phyloP scores from a whole-genome alignment of 2,888 invertebrate species.

The Xanthorhoe spadicearia region DNA sequence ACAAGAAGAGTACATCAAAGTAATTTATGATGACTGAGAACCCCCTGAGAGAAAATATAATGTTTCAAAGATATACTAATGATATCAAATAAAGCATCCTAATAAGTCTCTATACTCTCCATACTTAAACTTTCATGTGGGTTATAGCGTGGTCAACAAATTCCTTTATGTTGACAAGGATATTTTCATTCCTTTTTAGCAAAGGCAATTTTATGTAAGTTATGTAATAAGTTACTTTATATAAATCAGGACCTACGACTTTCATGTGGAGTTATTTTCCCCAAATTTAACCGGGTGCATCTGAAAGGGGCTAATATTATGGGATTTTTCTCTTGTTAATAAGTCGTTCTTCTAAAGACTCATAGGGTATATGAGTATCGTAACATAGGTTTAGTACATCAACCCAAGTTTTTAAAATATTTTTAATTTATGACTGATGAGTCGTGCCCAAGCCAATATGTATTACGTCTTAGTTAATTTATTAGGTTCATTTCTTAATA shows the following conservation, averaged over 20 bases:
- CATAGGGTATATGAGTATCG: too few relatives aligned
- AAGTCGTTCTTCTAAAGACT: background rate
- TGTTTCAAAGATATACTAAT: background rate
- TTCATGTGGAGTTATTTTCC: background rate
- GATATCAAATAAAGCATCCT: background rate
- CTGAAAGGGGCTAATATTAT: background rate
- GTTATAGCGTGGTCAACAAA: background rate
- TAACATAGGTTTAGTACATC: too few relatives aligned
- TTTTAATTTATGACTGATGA: too few relatives aligned
- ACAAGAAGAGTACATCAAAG: conserved; percentile 1
- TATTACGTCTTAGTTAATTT: too few relatives aligned
- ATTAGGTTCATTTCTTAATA: too few relatives aligned
- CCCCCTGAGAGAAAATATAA: conserved; percentile 21
- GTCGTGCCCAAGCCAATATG: too few relatives aligned
- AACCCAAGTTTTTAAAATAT: too few relatives aligned
- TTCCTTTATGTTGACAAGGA: background rate
- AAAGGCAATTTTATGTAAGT: background rate
- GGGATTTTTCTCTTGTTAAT: background rate
- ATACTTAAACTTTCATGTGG: background rate
- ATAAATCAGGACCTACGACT: background rate
- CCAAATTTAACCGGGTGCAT: background rate
- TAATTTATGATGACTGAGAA: conserved; percentile 15
- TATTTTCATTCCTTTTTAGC: background rate
- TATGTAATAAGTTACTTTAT: background rate
- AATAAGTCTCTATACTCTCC: background rate